Base-by-base conservation (phyloP, 2,888 invertebrate species). In the Tribolium freemani region DNA sequence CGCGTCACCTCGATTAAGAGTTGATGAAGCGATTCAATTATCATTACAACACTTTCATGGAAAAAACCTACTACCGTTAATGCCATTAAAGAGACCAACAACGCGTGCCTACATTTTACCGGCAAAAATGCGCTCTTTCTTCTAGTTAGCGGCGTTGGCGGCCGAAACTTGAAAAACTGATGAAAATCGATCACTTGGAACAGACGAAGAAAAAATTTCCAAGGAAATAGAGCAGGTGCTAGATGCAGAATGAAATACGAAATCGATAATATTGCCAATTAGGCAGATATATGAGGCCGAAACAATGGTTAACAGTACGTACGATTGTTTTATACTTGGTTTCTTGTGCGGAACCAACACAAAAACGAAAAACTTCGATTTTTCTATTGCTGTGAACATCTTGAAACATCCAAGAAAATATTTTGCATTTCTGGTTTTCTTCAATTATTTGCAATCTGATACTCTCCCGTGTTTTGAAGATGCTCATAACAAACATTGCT, bases 21-120 rank as follows among this genome's bases (percentile, higher is more conserved):
- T 48, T 57, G 67, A 67, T 67, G 56, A 67, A 67, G 67, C 67
- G 67, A 57, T 67, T 67, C 67, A 67, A 67, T 67, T 66, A 66
- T 66, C 66, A 50, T 54, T 54, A 54, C 26, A 66, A 21, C 56
- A 66, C 53, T 57, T 67, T 67, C 46, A 56, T 45, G 67, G 67
- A 67, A 67, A 67, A 67, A 46, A 45, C 20, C 30, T 9, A 13
- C 3, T 54, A 67, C 67, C 67, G 67, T 57, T 67, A 67, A 50
- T 38, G 46, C 66, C 20, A 67, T 67, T 67, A 67, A 67, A 67
- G 67, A 46, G 67, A 57, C 48, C 57, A 67, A 48, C 56, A 67
- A 57, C 67, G 56, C 67, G 67, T 67, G 67, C 67, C 67, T 46
- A 10, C 54, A 54, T 51, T 31, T 53, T 58, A 20, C 9, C 58